These are phyloP conservation scores for Fulica atra DNA, from an alignment of 2,113 vertebrate species.

Conservation along the genomic window DNA sequence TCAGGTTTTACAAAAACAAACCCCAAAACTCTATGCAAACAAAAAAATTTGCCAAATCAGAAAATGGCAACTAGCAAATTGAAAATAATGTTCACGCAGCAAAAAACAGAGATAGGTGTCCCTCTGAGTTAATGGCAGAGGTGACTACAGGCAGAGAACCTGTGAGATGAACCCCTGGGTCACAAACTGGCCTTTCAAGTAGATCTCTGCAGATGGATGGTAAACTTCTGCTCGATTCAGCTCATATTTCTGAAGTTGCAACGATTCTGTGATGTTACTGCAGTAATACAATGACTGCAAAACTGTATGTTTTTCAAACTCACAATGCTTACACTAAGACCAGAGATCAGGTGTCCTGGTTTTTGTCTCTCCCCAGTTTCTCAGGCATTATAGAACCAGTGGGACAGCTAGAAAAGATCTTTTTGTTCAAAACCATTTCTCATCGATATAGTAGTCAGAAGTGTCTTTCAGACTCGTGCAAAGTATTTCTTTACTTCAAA, in stretches of 20 bases:
- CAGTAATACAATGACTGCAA: background rate
- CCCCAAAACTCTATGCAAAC: background rate
- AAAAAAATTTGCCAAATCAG: background rate
- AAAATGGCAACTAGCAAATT: background rate
- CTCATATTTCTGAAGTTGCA: background rate
- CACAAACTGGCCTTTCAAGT: background rate
- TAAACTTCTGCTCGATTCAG: background rate
- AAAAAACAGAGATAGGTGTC: background rate
- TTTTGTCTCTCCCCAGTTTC: background rate
- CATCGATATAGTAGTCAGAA: background rate
- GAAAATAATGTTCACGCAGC: background rate
- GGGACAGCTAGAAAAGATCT: background rate
- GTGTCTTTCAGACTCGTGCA: background rate
- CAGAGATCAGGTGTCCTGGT: background rate
- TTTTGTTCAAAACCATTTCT: background rate
- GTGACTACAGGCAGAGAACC: background rate
- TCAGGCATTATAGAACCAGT: background rate
- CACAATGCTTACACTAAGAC: background rate
- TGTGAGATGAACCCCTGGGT: background rate
- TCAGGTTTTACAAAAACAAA: background rate
- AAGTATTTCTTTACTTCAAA: constrained; percentile 43
- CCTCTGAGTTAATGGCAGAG: background rate
- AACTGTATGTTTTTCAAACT: background rate
- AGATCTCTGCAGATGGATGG: background rate
- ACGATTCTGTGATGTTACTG: background rate